Evolutionary conservation across 1,140 invertebrate genomes (phyloP).

Genomic region (Saxidomus purpurata): DNA sequence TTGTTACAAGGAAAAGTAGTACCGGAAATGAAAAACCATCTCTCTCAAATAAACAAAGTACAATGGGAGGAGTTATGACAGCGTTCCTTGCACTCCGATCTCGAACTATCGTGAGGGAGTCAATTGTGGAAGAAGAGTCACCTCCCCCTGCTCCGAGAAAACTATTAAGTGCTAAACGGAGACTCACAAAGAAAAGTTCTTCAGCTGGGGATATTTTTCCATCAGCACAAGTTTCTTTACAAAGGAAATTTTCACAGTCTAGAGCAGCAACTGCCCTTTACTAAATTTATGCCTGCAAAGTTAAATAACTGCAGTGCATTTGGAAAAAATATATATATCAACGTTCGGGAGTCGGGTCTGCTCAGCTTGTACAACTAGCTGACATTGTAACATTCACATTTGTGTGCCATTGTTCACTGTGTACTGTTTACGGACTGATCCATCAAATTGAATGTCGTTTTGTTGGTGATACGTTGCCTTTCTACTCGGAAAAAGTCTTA

Average conservation of each 20-base stretch:
- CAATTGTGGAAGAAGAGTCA: neutral
- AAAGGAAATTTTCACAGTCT: slow-evolving; percentile 4
- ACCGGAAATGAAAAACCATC: neutral
- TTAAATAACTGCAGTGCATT: neutral
- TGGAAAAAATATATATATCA: neutral
- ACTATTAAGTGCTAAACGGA: slow-evolving; percentile 16
- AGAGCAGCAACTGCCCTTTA: slow-evolving; percentile 7
- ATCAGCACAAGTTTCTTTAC: neutral
- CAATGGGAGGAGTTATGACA: neutral
- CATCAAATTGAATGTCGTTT: too few species aligned
- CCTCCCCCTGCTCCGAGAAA: neutral
- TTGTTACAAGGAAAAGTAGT: slow-evolving; percentile 10
- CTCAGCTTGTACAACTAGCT: too few species aligned
- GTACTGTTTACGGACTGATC: too few species aligned
- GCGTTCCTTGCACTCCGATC: neutral
- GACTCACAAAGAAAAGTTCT: slow-evolving; percentile 20
- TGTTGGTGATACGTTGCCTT: too few species aligned
- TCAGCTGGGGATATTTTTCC: neutral
- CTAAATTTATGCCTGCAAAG: too few species aligned
- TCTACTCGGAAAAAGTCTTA: too few species aligned
- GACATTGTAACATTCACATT: too few species aligned
- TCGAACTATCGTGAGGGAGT: slow-evolving; percentile 1
- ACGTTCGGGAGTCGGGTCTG: neutral
- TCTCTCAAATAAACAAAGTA: slow-evolving; percentile 2
- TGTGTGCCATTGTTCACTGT: too few species aligned